phyloP scores from a whole-genome alignment of 30 jellyfish, hydroid and myxozoan species.

The Chironex yamaguchii region DNA sequence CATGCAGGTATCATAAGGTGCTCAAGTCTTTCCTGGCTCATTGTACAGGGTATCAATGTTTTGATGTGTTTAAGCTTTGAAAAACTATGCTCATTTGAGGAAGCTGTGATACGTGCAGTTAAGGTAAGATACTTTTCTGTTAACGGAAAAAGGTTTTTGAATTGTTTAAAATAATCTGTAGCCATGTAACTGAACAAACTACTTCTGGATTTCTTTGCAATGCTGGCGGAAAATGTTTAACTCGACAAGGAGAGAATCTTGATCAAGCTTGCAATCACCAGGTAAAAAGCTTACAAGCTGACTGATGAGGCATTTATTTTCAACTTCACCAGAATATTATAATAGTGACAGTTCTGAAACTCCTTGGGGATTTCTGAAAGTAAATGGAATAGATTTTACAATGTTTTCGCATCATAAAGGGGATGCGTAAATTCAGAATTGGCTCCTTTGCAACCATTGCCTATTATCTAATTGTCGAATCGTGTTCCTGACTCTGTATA shows the following conservation, averaged over 20 bases:
- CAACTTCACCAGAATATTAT: slow-evolving; percentile 11
- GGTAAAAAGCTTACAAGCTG: slow-evolving; percentile 36
- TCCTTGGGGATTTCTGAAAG: no score
- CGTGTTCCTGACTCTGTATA: no score
- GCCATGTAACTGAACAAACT: slow-evolving; percentile 2
- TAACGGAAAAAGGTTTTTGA: slow-evolving; percentile 9
- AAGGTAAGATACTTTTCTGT: slow-evolving; percentile 43
- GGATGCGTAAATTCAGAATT: no score
- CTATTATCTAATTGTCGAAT: no score
- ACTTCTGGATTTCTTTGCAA: background rate
- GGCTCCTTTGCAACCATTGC: no score
- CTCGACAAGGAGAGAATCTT: slow-evolving; percentile 13
- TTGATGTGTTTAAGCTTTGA: slow-evolving; percentile 41
- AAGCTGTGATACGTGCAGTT: slow-evolving; percentile 34
- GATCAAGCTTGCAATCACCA: slow-evolving; percentile 14
- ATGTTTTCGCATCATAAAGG: no score
- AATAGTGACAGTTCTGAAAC: no score
- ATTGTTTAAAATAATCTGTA: background rate
- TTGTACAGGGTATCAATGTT: slow-evolving; percentile 13
- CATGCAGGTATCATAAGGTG: slow-evolving; percentile 26
- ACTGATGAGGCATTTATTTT: background rate
- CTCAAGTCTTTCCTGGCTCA: slow-evolving; percentile 2
- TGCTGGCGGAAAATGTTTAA: slow-evolving; percentile 50
- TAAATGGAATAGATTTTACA: no score
- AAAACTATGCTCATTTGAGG: slow-evolving; percentile 52